Evolutionary conservation across 2,113 vertebrate genomes (phyloP), one percentile per base, ranked within the genome.

Genomic region (Notothenia coriiceps): DNA sequence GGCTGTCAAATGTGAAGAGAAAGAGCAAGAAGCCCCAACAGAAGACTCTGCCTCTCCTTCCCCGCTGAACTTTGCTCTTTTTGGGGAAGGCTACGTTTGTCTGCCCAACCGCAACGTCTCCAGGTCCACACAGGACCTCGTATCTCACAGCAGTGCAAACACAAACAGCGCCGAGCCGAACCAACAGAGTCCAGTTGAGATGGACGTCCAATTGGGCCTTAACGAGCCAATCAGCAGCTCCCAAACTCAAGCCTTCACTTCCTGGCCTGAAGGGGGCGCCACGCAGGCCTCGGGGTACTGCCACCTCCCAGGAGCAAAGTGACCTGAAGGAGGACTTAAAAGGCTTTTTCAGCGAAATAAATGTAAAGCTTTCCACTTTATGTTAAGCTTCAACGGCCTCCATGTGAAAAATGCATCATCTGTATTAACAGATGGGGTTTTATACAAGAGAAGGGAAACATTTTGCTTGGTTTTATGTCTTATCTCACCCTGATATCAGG

Each of bases 201-300:
- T 14, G 0, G 65, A 65, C 0, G 5, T 18, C n/a, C 70, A 50
- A 67, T 22, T 25, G 0, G 47, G 22, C 20, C n/a, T 50, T 20
- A 13, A 9, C 0, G 22, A 67, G 40, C 13, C 61, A 14, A 11
- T n/a, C 10, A 0, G 14, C 60, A 60, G 5, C 10, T 35, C 8
- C 3, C 72, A 50, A 8, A 62, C 56, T 12, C 63, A 61, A 2
- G 47, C 60, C 0, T 72, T 78, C 46, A n/a, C 12, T 15, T 0
- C 61, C 9, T 91, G 87, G 86, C 84, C 86, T 65, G 78, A 77
- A 2, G 84, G 13, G 35, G 79, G 54, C 20, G 5, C 10, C 49
- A 5, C 69, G 11, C 77, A 79, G 40, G 8, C 64, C 15, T 91
- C 87, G 0, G 93, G 91, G 5, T 91, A 92, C 80, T 93, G 87